Conservation (phyloP, 1,140 invertebrate genomes). For the Popillia japonica region DNA sequence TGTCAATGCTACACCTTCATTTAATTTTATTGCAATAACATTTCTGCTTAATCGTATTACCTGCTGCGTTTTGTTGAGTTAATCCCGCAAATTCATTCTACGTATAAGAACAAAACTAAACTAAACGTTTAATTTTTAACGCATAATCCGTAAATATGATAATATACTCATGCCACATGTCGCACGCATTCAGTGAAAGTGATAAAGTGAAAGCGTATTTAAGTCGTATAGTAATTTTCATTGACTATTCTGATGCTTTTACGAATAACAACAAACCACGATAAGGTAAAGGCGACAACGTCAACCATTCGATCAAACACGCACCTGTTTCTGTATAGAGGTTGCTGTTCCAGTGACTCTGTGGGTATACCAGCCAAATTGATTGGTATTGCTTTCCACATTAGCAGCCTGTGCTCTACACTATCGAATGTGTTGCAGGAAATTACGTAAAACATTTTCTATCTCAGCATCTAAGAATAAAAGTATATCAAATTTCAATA, state of each 20-base stretch:
- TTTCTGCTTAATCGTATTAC: not conserved
- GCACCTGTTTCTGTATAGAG: not conserved
- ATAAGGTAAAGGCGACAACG: not conserved
- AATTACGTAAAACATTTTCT: not conserved
- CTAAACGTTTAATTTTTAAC: not conserved
- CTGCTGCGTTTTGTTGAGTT: too few species aligned
- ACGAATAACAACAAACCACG: conserved; percentile 11
- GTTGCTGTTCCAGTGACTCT: conserved; percentile 7
- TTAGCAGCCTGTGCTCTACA: not conserved
- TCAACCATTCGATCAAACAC: not conserved
- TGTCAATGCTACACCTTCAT: not conserved
- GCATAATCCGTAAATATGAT: not conserved
- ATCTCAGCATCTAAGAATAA: too few species aligned
- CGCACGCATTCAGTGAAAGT: conserved; percentile 15
- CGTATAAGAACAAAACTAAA: too few species aligned
- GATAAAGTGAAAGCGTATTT: conserved; percentile 28
- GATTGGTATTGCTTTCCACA: not conserved
- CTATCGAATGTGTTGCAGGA: not conserved
- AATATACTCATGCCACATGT: not conserved
- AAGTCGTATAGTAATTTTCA: conserved; percentile 20
- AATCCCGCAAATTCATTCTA: too few species aligned
- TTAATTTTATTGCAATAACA: not conserved
- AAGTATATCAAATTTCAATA: too few species aligned
- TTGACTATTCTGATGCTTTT: conserved; percentile 19
- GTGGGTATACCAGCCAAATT: not conserved